Evolutionary conservation across 1,140 invertebrate species (phyloP), one percentile per base, ranked within the genome.

Genomic region (Drosophila varians): DNA sequence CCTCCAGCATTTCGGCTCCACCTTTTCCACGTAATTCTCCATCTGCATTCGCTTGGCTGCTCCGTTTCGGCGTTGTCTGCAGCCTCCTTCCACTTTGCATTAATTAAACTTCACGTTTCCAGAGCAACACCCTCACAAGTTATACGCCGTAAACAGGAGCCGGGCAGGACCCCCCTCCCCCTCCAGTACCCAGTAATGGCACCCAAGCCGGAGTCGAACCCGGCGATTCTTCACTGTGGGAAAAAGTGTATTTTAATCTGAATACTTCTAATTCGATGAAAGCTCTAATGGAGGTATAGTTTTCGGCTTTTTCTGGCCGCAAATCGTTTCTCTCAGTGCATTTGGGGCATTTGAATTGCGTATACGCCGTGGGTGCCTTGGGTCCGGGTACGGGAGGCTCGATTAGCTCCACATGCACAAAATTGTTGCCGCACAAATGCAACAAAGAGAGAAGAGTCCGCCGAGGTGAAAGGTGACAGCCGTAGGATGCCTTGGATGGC

Each of bases 51-150:
- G 40, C 19, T 65, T 74, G 23, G 34, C 65, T 70, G 54, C 54
- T 40, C 28, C n/a, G 31, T 47, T 65, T 57, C 34, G 38, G 26
- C 12, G 62, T 53, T 53, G 62, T 66, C 60, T 68, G 62, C 46
- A 58, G 31, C 43, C 57, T 38, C 36, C 28, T 56, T 16, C 16
- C 76, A 69, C 65, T 75, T 86, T 68, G 66, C 86, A 83, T 89
- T 89, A 89, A 89, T 89, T 89, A 87, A 89, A 89, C 87, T 82
- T 82, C 71, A 89, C 72, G 80, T 83, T 87, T 74, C 71, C 74
- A 89, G 80, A 73, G 80, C 77, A 89, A 82, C 83, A 88, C 71
- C 83, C 79, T 70, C 45, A 77, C 77, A 87, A 87, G 82, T 77
- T 87, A 75, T 51, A 55, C 53, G 51, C 54, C 77, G 31, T 64